Conservation (phyloP, 2,888 invertebrate species). For the Xylocampa areola region DNA sequence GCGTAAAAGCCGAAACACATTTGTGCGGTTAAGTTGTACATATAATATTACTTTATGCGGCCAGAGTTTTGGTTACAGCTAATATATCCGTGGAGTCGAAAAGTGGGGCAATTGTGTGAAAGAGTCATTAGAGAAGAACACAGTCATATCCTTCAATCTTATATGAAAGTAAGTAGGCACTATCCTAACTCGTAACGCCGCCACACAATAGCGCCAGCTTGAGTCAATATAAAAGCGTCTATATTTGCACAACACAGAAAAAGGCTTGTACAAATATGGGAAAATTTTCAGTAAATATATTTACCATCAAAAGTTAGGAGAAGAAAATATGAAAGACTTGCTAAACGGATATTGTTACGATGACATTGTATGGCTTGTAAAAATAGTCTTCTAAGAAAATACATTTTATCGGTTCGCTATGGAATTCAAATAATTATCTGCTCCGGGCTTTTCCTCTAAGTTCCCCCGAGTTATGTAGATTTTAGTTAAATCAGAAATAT, state of each 20-base stretch:
- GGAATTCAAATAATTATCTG: conserved; percentile 5
- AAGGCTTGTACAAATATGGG: conserved; percentile 70
- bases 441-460: not conserved
- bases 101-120: conserved; percentile 33
- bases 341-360: conserved; percentile 31
- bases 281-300: conserved; percentile 70
- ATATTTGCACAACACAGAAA: conserved; percentile 75
- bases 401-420: not conserved
- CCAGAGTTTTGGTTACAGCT: conserved; percentile 25
- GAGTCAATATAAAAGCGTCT: conserved; percentile 73
- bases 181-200: conserved; percentile 61
- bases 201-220: conserved; percentile 72
- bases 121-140: conserved; percentile 39
- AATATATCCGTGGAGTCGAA: conserved; percentile 31
- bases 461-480: not conserved
- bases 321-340: conserved; percentile 38
- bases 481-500: not conserved
- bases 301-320: conserved; percentile 59
- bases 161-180: conserved; percentile 52
- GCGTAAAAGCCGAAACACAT: conserved; percentile 37
- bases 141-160: conserved; percentile 37
- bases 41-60: conserved; percentile 33
- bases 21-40: conserved; percentile 39
- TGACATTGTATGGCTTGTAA: conserved; percentile 1
- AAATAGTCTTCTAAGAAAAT: not conserved